Evolutionary conservation across 2,113 vertebrate genomes (phyloP).

Genomic region (Nothocercus julius): DNA sequence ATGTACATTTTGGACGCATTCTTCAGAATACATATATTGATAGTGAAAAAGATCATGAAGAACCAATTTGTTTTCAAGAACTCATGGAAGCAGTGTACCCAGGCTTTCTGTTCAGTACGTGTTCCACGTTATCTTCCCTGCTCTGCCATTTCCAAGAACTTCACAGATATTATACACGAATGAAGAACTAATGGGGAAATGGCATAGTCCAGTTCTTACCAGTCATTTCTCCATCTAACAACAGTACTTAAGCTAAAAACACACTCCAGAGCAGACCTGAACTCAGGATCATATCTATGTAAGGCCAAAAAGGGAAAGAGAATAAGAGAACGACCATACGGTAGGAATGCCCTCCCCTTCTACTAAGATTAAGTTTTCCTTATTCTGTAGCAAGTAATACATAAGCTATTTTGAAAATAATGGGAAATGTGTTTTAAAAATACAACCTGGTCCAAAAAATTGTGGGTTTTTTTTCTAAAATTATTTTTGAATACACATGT

Average conservation of each 20-base stretch:
- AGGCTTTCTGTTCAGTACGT: neutral
- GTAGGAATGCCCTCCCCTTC: neutral
- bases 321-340: neutral
- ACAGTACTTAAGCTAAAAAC: neutral
- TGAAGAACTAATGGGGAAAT: neutral
- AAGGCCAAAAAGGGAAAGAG: neutral
- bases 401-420: neutral
- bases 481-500: neutral
- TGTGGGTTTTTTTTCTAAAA: neutral
- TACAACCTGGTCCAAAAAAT: neutral
- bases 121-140: neutral
- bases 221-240: neutral
- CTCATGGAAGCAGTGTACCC: rapidly evolving
- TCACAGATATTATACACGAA: neutral
- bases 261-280: neutral
- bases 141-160: neutral
- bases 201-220: neutral
- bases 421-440: neutral
- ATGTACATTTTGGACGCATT: neutral
- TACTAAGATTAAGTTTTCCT: neutral
- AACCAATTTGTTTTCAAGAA: neutral
- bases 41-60: neutral
- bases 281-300: neutral
- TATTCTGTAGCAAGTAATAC: neutral
- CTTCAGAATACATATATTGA: neutral